These are phyloP conservation scores for Lepidostoma basale DNA, from an alignment of 1,140 invertebrate genomes.

Conservation along the genomic window DNA sequence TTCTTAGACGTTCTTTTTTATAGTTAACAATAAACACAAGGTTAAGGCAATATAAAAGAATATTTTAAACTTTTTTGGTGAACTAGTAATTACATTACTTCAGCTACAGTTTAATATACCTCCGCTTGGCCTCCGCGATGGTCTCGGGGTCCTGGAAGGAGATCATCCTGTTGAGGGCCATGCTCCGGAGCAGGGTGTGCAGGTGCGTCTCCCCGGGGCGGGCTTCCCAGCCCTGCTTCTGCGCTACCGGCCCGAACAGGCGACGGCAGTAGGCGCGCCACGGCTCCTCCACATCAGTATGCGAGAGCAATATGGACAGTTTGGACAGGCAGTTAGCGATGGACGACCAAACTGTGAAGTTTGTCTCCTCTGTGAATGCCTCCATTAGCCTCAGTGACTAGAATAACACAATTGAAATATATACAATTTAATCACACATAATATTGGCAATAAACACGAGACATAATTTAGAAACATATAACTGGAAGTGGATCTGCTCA, in stretches of 20 bases:
- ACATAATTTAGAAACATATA: too few relatives aligned
- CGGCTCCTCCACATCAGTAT: conserved; percentile 75
- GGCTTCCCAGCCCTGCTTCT: conserved; percentile 79
- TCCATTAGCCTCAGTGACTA: conserved; percentile 68
- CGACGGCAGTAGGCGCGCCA: conserved; percentile 76
- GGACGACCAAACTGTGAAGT: conserved; percentile 91
- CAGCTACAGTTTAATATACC: conserved; percentile 48
- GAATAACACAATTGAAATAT: conserved; percentile 28
- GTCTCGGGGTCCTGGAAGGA: conserved; percentile 77
- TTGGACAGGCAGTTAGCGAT: conserved; percentile 81
- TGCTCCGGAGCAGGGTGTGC: conserved; percentile 80
- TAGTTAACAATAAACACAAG: too few relatives aligned
- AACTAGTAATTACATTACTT: too few relatives aligned
- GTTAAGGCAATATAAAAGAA: too few relatives aligned
- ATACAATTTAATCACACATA: too few relatives aligned
- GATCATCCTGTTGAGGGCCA: conserved; percentile 83
- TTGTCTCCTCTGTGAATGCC: conserved; percentile 84
- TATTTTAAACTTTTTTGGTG: too few relatives aligned
- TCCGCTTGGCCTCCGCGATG: conserved; percentile 74
- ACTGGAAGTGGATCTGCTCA: too few relatives aligned
- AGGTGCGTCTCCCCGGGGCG: conserved; percentile 79
- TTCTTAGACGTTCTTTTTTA: too few relatives aligned
- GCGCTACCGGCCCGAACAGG: conserved; percentile 73
- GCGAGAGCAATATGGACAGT: conserved; percentile 74
- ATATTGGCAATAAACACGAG: too few relatives aligned